A percentile compares a stretch with the other conserved stretches of the same genome.
These are phyloP conservation scores for Lerema accius DNA, from an alignment of 1,140 invertebrate genomes.

Conservation along the genomic window DNA sequence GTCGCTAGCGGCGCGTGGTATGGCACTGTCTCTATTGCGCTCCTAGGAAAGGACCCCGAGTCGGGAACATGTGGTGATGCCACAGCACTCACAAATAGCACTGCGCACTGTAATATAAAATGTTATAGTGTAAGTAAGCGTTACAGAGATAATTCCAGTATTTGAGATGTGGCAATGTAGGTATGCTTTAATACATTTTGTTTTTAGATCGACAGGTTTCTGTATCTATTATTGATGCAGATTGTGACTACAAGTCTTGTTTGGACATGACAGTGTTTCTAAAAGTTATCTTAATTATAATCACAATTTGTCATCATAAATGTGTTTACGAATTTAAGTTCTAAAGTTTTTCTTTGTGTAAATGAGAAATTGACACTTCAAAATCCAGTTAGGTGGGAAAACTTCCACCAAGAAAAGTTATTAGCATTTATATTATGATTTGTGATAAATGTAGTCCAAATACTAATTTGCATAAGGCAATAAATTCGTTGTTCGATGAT, in stretches of 20 bases:
- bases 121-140: no score
- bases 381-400: not conserved
- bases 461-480: constrained; percentile 22
- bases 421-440: constrained; percentile 8
- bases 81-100: constrained; percentile 47
- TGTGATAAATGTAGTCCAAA: constrained; percentile 2
- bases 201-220: no score
- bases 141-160: no score
- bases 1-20: constrained; percentile 61
- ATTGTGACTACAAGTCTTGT: no score
- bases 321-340: not conserved
- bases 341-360: not conserved
- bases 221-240: no score
- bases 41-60: constrained; percentile 55
- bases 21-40: constrained; percentile 67
- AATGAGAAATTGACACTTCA: not conserved
- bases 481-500: constrained; percentile 30
- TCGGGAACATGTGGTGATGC: constrained; percentile 59
- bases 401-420: not conserved
- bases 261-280: no score
- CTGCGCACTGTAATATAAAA: constrained; percentile 55
- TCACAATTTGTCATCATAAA: not conserved
- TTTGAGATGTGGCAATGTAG: no score
- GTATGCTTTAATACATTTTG: no score
- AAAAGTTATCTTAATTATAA: no score